phyloP scores from a whole-genome alignment of 2,797 vertebrate genomes.

The Carduelis carduelis region DNA sequence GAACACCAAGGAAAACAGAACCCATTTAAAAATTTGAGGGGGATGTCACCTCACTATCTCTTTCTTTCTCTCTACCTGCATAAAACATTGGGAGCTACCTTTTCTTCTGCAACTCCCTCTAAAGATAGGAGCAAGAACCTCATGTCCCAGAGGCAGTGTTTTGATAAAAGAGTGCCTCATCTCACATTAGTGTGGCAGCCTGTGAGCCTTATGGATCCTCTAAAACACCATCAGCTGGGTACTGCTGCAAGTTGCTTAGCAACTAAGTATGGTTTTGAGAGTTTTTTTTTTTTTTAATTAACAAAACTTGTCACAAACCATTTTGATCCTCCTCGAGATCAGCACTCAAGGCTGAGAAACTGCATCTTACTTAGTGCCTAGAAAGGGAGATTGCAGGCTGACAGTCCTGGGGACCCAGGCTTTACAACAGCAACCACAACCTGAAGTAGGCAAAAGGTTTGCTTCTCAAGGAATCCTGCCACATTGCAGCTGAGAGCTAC shows the following conservation, averaged over 20 bases:
- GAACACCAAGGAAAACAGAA: neutral
- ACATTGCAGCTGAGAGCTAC: neutral
- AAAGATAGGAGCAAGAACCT: neutral
- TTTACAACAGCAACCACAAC: neutral
- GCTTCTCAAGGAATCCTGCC: neutral
- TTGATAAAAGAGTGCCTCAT: neutral
- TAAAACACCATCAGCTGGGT: neutral
- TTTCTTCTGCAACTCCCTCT: neutral
- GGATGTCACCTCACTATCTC: neutral
- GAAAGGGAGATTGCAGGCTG: neutral
- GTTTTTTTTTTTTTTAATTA: neutral
- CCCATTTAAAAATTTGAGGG: neutral
- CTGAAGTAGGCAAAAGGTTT: neutral
- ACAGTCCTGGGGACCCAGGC: neutral
- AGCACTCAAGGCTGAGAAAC: neutral
- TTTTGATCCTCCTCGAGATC: neutral
- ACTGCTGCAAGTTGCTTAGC: constrained; percentile 17
- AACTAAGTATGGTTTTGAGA: neutral
- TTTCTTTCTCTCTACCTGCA: neutral
- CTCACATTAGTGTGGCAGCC: neutral
- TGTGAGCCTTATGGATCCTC: neutral
- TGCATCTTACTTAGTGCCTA: neutral
- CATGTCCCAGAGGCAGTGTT: neutral
- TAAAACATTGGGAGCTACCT: neutral
- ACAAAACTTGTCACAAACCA: neutral